Evolutionary conservation across 2,797 vertebrate genomes (phyloP).

Genomic region (Acanthopagrus latus): DNA sequence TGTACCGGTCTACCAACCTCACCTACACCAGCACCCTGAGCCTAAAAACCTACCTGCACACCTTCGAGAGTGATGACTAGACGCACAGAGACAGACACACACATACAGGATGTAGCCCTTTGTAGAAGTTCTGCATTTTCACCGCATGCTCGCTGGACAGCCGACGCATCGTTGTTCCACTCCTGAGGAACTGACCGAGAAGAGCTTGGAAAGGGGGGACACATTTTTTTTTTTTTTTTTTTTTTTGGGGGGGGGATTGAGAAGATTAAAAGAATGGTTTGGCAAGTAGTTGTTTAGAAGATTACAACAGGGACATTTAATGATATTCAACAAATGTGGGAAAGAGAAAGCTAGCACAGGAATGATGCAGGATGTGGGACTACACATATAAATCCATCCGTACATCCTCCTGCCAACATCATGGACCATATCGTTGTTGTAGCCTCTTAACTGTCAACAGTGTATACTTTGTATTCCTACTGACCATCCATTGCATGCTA

Average conservation of each 20-base stretch:
- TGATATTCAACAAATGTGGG: neutral
- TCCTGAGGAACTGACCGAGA: slow-evolving; percentile 33
- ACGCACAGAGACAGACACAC: slow-evolving; percentile 21
- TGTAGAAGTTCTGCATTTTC: slow-evolving; percentile 42
- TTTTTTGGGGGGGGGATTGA: neutral
- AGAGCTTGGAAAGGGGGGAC: slow-evolving; percentile 26
- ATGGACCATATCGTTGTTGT: slow-evolving; percentile 12
- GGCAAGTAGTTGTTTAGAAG: slow-evolving; percentile 29
- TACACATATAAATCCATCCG: neutral
- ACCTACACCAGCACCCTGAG: slow-evolving; percentile 90
- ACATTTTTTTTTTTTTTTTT: slow-evolving; percentile 2
- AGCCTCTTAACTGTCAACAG: slow-evolving; percentile 22
- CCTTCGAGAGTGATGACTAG: slow-evolving; percentile 94
- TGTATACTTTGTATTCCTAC: slow-evolving; percentile 3
- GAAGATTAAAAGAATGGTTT: slow-evolving; percentile 29
- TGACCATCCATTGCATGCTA: slow-evolving; percentile 17
- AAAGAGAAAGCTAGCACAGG: slow-evolving; percentile 19
- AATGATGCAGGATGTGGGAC: slow-evolving; percentile 4
- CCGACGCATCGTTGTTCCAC: slow-evolving; percentile 20
- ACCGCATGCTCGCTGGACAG: slow-evolving; percentile 43
- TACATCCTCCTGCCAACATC: neutral
- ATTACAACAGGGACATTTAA: slow-evolving; percentile 38
- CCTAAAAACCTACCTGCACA: slow-evolving; percentile 95
- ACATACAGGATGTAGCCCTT: slow-evolving; percentile 38
- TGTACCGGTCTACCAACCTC: slow-evolving; percentile 90